Base-by-base conservation (phyloP, 2,113 vertebrate species). In the Oreochromis aureus region DNA sequence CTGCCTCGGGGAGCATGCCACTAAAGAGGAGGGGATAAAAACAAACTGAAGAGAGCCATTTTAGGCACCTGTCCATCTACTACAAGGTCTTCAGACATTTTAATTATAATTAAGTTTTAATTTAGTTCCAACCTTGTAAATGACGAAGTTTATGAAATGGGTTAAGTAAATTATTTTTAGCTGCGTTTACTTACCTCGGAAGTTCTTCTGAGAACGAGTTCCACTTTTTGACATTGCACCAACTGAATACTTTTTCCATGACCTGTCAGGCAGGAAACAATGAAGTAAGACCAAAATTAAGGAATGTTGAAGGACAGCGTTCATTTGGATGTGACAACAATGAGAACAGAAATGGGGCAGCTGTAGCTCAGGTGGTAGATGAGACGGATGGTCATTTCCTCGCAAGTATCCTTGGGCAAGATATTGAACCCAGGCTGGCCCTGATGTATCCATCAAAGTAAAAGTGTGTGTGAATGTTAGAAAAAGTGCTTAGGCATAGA, bases 1-100 rank as follows among this genome's bases (percentile, higher is more conserved):
- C 97, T 0, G 98, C 98, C 30, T 98, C 97, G 2, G 97, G 96
- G 39, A 98, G 97, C 93, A 98, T 97, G n/a, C 95, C 96, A 6
- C 98, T 98, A 93, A 36, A 86, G 24, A 80, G n/a, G 1, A 22
- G 16, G 24, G 7, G 39, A 44, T 11, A 41, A 10, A 27, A 41
- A 39, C 18, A 55, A 76, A 76, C 44, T 4, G 24, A 44, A 63
- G 34, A 32, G 18, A 32, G 16, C 18, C 22, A 59, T 78, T 34
- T 24, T 16, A 85, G 22, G 63, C 32, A 83, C 46, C 12, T 46
- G 24, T 12, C 59, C 6, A 58, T 30, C 5, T 24, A 27, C 12
- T 8, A 55, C 22, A 32, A 18, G 8, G 12, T 71, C 36, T 18
- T 34, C 30, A 81, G 44, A 51, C 0, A 1, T 78, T 76, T 51